Percentiles rank a stretch among this genome's conserved stretches.
Evolutionary conservation across 2,113 vertebrate genomes (phyloP).

Genomic region (Clupea harengus): DNA sequence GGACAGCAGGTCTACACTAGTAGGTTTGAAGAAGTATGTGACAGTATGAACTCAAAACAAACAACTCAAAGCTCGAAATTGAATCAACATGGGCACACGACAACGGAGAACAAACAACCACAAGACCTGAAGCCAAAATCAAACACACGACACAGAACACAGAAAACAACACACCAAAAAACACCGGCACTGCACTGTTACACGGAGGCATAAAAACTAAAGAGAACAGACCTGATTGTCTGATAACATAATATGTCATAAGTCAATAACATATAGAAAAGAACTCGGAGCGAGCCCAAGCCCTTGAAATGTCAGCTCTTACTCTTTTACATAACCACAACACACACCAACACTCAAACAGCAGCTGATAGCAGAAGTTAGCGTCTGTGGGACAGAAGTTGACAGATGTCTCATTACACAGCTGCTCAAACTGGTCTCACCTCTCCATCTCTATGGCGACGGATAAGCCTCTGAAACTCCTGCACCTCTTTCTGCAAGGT

Average conservation of each 20-base stretch:
- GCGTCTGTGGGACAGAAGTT: neutral
- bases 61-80: neutral
- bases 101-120: neutral
- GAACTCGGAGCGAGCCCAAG: neutral
- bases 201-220: neutral
- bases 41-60: neutral
- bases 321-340: neutral
- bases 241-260: neutral
- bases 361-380: neutral
- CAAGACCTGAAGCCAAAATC: neutral
- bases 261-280: neutral
- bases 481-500: neutral
- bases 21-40: neutral
- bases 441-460: neutral
- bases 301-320: neutral
- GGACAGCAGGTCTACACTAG: neutral
- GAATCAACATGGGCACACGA: neutral
- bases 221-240: neutral
- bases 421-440: neutral
- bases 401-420: neutral
- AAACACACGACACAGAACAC: neutral
- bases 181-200: neutral
- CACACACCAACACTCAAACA: neutral
- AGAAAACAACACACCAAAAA: neutral
- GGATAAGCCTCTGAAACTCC: neutral